phyloP scores from a whole-genome alignment of 1,140 invertebrate genomes.

The Amyelois transitella region DNA sequence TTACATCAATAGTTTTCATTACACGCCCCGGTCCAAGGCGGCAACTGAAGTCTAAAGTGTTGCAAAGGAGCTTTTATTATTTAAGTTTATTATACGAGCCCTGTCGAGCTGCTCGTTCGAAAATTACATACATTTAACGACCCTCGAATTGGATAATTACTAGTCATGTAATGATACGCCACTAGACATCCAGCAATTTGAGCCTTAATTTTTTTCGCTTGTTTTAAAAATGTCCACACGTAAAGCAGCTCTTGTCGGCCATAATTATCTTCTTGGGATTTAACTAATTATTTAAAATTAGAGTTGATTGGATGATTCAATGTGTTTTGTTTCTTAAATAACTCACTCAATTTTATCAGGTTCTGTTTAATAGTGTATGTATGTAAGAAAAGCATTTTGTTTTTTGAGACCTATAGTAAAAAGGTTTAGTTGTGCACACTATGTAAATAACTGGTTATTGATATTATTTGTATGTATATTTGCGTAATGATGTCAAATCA shows the following conservation, averaged over 20 bases:
- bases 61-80: slow-evolving; percentile 39
- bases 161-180: slow-evolving; percentile 35
- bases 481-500: too few relatives aligned
- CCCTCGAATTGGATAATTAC: slow-evolving; percentile 54
- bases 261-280: not conserved
- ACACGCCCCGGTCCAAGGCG: slow-evolving; percentile 11
- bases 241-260: not conserved
- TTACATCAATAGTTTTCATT: slow-evolving; percentile 23
- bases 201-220: slow-evolving; percentile 30
- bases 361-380: not conserved
- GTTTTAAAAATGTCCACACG: slow-evolving; percentile 24
- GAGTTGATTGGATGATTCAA: slow-evolving; percentile 9
- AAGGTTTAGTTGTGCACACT: too few relatives aligned
- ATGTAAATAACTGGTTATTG: too few relatives aligned
- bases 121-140: slow-evolving; percentile 54
- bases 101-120: slow-evolving; percentile 31
- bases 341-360: not conserved
- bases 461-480: too few relatives aligned
- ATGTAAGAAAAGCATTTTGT: too few relatives aligned
- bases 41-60: slow-evolving; percentile 33
- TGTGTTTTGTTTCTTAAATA: not conserved
- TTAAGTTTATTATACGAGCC: slow-evolving; percentile 33
- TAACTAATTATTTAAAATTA: slow-evolving; percentile 16
- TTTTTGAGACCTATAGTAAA: too few relatives aligned
- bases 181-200: slow-evolving; percentile 39